Evolutionary conservation across 2,888 invertebrate genomes (phyloP), one percentile per base, ranked within the genome.

Genomic region (Parelbella ahira): DNA sequence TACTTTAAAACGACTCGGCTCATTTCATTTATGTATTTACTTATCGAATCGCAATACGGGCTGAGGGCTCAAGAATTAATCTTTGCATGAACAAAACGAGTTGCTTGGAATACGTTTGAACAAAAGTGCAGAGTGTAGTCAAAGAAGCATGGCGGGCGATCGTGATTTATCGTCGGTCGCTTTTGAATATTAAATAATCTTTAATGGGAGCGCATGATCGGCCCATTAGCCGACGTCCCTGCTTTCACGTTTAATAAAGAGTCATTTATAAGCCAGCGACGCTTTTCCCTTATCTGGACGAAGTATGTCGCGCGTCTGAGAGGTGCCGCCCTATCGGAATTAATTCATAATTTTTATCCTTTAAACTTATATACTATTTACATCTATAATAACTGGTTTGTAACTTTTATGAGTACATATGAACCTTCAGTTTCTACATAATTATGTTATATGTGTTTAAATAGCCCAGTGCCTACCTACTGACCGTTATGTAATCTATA

Each of bases 121-220:
- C 78, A 81, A 82, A 82, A 83, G 82, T 83, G 81, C 77, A 76
- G 75, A 74, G 79, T 74, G 73, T 68, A 76, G 78, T 73, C 70
- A 63, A 78, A 80, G 81, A 73, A 78, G 71, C 82, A 79, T 77
- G 80, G 86, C 77, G 80, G 77, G 72, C 73, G 72, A 70, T 72
- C 81, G 81, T 83, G 87, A 87, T 87, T 87, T 87, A 87, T 87
- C 69, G 75, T 66, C 72, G 79, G 81, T 63, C 68, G 77, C 84
- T 86, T 87, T 87, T 87, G 87, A 87, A 87, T 87, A 87, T 87
- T 87, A 86, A 87, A 87, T 87, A 87, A 87, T 87, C 78, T 83
- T 83, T 86, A 87, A 87, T 87, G 86, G 84, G 84, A 83, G 86
- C 86, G 86, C 87, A 87, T 87, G 87, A 87, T 86, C 84, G 81